Evolutionary conservation across 2,113 vertebrate species (phyloP).

Genomic region (Ellobius talpinus): DNA sequence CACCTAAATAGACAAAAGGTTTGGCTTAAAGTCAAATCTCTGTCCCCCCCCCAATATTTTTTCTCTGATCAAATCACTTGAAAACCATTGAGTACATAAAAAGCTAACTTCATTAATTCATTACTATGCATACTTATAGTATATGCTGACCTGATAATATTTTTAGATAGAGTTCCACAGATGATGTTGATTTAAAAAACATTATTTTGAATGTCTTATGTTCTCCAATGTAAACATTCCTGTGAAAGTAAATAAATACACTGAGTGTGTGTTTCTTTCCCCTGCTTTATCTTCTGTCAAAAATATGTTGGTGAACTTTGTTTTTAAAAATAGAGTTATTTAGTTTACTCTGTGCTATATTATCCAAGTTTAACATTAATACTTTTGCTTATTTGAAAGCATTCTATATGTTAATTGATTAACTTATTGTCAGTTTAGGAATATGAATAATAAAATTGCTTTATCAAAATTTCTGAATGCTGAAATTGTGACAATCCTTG

Average conservation of each 20-base stretch:
- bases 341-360: constrained; percentile 20
- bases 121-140: neutral
- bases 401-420: constrained; percentile 32
- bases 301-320: constrained; percentile 30
- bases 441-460: neutral
- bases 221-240: constrained; percentile 4
- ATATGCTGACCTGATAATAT: neutral
- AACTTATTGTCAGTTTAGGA: constrained; percentile 1
- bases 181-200: constrained; percentile 49
- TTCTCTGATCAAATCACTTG: neutral
- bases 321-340: constrained; percentile 22
- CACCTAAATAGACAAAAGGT: neutral
- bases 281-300: constrained; percentile 40
- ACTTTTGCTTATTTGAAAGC: constrained; percentile 61
- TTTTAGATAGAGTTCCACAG: constrained; percentile 28
- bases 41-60: neutral
- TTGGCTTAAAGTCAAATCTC: neutral
- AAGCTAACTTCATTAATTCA: neutral
- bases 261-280: constrained; percentile 31
- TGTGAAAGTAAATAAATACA: constrained; percentile 48
- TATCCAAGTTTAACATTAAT: constrained; percentile 19
- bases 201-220: constrained; percentile 54
- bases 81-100: constrained; percentile 33
- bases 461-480: neutral
- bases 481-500: neutral